Conservation (phyloP, 2,113 vertebrate genomes). For the Elanus axillaris region DNA sequence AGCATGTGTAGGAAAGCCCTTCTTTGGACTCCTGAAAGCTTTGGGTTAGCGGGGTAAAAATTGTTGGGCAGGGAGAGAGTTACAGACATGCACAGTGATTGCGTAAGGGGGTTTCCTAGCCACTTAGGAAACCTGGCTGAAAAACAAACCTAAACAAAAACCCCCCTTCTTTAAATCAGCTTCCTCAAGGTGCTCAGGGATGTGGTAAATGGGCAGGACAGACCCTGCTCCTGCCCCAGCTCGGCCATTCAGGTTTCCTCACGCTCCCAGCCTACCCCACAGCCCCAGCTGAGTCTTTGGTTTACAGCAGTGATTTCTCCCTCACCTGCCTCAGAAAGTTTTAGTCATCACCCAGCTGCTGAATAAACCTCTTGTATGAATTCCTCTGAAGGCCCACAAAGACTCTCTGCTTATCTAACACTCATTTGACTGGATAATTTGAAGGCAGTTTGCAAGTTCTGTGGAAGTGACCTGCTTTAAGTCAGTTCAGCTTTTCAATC, state of each 20-base stretch:
- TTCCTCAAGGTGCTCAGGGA: neutral
- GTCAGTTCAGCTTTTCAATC: conserved; percentile 8
- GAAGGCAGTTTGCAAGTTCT: conserved; percentile 10
- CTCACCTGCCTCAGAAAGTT: conserved; percentile 7
- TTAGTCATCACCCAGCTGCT: conserved; percentile 38
- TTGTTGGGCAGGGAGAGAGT: neutral
- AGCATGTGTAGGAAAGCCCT: neutral
- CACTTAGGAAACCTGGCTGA: neutral
- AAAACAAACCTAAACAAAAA: neutral
- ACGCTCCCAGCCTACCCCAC: neutral
- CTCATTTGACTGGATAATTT: conserved; percentile 36
- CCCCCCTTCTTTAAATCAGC: neutral
- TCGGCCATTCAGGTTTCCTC: neutral
- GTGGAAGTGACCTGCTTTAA: conserved; percentile 5
- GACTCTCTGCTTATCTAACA: conserved; percentile 16
- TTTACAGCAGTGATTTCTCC: conserved; percentile 1
- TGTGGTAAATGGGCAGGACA: neutral
- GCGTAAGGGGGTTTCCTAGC: neutral
- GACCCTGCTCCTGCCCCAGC: neutral
- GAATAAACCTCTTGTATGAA: conserved; percentile 33
- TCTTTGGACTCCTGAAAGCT: neutral
- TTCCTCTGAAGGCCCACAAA: conserved; percentile 1
- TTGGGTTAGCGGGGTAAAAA: neutral
- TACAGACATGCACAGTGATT: neutral
- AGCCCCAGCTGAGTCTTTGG: neutral